Base-by-base conservation (phyloP, 2,797 vertebrate species). In the Etheostoma perlongum region DNA sequence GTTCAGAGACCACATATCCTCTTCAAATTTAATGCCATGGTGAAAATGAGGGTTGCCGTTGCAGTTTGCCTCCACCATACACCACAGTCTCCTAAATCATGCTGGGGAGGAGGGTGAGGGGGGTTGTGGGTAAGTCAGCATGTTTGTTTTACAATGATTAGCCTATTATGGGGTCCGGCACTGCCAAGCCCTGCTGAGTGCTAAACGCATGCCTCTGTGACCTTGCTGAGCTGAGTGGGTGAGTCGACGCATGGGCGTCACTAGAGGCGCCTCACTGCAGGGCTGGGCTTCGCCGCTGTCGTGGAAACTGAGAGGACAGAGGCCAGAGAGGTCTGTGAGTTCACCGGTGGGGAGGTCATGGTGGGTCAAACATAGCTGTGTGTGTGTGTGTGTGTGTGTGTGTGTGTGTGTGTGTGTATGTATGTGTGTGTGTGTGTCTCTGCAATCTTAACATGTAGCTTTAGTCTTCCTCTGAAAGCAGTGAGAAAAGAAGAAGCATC, bases 91-190 rank as follows among this genome's bases (percentile, higher is more conserved):
- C 72, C 75, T 67, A 79, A 81, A 80, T 85, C 85, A 79, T 27
- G n/a, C 33, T 0, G n/a, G 21, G 44, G 23, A 14, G 57, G 55
- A n/a, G 44, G 11, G n/a, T 4, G 67, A 16, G 19, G 51, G 33
- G 55, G 72, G 25, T 10, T 74, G 71, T 30, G 84, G 59, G 55
- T 42, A 74, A 52, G 58, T 73, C 76, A 69, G 72, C 59, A 49
- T 88, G 79, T 89, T 84, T 89, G 82, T 79, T 84, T 84, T 87
- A 81, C 72, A 67, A 75, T 66, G 82, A 86, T 90, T 77, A 86
- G 78, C 51, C 78, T 48, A 84, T 91, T 79, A 87, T 79, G 72
- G 7, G 62, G 81, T 48, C 65, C 19, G 7, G 21, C 10, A 47
- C 77, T 83, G 79, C 70, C 79, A 66, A 67, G 70, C 76, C 67